These are phyloP conservation scores for Ectemnius cavifrons DNA, from an alignment of 2,888 invertebrate species.

Conservation along the genomic window DNA sequence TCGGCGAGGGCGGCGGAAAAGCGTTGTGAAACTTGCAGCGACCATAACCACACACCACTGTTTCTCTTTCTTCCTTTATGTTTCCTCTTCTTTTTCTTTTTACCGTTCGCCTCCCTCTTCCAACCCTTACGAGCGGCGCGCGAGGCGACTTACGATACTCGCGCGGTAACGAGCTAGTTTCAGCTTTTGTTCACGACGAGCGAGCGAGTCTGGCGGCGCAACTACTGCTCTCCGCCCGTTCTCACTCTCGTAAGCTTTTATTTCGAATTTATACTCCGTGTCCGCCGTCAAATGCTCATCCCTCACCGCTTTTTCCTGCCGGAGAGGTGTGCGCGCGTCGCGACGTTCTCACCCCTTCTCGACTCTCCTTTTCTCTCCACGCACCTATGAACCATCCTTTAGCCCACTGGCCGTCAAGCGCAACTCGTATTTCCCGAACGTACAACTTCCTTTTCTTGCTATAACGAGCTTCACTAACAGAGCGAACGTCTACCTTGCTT, in stretches of 20 bases:
- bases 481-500: no score
- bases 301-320: neutral
- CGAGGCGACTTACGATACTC: slow-evolving; percentile 6
- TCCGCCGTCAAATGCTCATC: neutral
- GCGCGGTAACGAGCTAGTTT: slow-evolving; percentile 7
- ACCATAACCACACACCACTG: neutral
- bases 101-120: no score
- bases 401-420: neutral
- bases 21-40: neutral
- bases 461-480: no score
- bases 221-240: neutral
- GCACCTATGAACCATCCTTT: neutral
- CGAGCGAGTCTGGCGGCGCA: no score
- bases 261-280: slow-evolving; percentile 5
- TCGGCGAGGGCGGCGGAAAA: neutral
- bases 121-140: neutral
- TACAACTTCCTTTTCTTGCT: neutral
- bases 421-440: slow-evolving; percentile 1
- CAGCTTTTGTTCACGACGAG: neutral
- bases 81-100: no score
- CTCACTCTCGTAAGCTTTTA: neutral
- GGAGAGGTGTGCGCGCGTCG: neutral
- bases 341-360: neutral
- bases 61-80: no score
- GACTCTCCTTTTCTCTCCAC: no score